Evolutionary conservation across 2,797 vertebrate species (phyloP), one percentile per base, ranked within the genome.

Genomic region (Strix occidentalis): DNA sequence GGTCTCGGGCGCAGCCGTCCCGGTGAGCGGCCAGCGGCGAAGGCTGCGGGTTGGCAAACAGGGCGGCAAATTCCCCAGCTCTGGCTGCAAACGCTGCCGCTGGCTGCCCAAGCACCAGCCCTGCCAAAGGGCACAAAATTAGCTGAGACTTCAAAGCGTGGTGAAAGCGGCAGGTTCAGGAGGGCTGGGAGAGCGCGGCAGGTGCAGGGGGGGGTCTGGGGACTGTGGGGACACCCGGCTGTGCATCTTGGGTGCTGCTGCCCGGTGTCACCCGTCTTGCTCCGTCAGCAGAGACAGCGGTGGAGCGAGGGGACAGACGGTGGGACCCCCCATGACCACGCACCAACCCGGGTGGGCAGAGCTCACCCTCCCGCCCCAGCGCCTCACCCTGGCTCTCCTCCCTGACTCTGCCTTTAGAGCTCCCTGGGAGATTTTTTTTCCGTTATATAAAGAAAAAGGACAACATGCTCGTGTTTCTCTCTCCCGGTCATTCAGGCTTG

Each of bases 211-310:
- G 33, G 15, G 9, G 16, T 48, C 71, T 41, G 68, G 56, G 50
- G 28, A n/a, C 21, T 2, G 1, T 0, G 3, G 51, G 26, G 31
- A 9, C 35, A 29, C 13, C n/a, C 4, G 3, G 11, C 11, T 1
- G 4, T 2, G 4, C 13, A 26, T 11, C 45, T n/a, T 1, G 0
- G 14, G 16, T 39, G 5, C 11, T 39, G 69, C 54, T 45, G 28
- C 48, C 26, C 0, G 0, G 43, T 53, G 19, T 39, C 1, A 0
- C 6, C 20, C 4, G 0, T 7, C 43, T 48, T 2, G 2, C 12
- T 51, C 56, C 70, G 15, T 54, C 76, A 15, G 33, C n/a, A 29
- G 70, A 26, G 46, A 14, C 0, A 4, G 25, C 0, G 1, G 3
- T 2, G 1, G 13, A 33, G 13, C 0, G 4, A 77, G 60, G 46